Percentiles rank a stretch among this genome's conserved stretches.
These are phyloP conservation scores for Stenodema calcarata DNA, from an alignment of 2,888 invertebrate genomes.

Conservation along the genomic window DNA sequence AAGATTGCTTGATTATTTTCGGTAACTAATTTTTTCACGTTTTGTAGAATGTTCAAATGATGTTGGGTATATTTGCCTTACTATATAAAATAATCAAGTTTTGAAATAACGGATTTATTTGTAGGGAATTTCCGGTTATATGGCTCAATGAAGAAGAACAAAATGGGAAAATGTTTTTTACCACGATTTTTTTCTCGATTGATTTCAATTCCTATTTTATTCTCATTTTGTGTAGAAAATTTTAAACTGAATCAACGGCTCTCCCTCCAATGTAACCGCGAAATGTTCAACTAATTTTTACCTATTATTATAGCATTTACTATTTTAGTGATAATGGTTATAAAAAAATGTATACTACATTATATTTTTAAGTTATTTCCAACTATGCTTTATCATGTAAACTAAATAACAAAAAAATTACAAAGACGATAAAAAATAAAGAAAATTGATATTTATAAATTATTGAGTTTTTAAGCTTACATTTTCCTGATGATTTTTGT, in stretches of 20 bases:
- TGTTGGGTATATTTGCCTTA: neutral
- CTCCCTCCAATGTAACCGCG: constrained; percentile 25
- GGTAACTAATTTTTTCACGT: neutral
- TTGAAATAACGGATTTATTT: too few relatives aligned
- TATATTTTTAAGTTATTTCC: constrained; percentile 42
- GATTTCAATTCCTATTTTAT: too few relatives aligned
- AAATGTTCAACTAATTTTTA: constrained; percentile 43
- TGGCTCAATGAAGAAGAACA: neutral
- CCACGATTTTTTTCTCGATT: too few relatives aligned
- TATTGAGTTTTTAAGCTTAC: too few relatives aligned
- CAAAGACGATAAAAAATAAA: constrained; percentile 18
- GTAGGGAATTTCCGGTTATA: neutral
- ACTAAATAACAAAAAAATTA: neutral
- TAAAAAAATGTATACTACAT: constrained; percentile 24
- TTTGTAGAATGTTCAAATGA: neutral
- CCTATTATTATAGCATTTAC: constrained; percentile 26
- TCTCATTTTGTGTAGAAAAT: too few relatives aligned
- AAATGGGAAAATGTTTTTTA: too few relatives aligned
- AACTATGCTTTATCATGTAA: constrained; percentile 44
- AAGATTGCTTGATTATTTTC: neutral
- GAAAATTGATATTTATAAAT: constrained; percentile 36
- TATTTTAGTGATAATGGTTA: constrained; percentile 38
- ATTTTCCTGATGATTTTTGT: too few relatives aligned
- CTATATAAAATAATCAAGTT: neutral
- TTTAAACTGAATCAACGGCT: neutral